Percentiles rank a stretch among this genome's conserved stretches.
These are phyloP conservation scores for Julus scandinavius DNA, from an alignment of 2,888 invertebrate species.

Conservation along the genomic window DNA sequence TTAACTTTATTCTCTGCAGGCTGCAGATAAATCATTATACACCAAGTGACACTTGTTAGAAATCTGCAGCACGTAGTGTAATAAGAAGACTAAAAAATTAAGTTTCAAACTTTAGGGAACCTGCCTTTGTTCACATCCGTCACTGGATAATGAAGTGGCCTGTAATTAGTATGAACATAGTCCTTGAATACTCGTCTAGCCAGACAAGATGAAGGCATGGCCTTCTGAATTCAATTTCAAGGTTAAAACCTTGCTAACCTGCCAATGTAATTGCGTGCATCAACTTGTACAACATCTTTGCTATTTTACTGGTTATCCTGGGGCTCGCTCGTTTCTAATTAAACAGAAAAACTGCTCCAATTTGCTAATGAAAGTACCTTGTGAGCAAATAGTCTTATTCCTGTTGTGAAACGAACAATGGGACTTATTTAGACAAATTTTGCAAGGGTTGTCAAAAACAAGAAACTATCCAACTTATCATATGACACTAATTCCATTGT, in stretches of 20 bases:
- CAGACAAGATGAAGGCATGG: not conserved
- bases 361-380: no score
- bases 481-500: no score
- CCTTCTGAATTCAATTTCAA: not conserved
- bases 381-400: no score
- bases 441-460: no score
- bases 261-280: not conserved
- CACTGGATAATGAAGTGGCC: not conserved
- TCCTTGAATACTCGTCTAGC: not conserved
- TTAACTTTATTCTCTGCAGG: not conserved
- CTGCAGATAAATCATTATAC: not conserved
- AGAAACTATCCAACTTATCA: no score
- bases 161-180: not conserved
- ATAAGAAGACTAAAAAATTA: not conserved
- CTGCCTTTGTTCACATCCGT: not conserved
- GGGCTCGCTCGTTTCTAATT: no score
- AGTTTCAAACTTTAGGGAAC: not conserved
- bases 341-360: no score
- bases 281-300: not conserved
- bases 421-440: no score
- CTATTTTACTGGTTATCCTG: not conserved
- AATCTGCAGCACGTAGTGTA: not conserved
- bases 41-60: not conserved
- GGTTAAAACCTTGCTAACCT: not conserved
- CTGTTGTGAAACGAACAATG: no score